Evolutionary conservation across 2,888 invertebrate species (phyloP).

Genomic region (Drosophila pegasa): DNA sequence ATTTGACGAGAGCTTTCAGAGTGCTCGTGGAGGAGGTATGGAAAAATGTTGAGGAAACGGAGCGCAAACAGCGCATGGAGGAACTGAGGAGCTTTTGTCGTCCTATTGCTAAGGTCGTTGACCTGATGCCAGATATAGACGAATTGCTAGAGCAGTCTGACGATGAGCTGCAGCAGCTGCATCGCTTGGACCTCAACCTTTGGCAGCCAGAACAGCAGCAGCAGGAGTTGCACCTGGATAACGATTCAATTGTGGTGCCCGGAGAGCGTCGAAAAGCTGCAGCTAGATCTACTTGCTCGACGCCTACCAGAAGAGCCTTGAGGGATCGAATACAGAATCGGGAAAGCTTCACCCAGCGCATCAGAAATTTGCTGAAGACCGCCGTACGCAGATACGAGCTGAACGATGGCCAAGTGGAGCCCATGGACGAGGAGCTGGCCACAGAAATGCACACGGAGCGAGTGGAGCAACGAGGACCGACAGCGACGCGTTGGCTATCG

Average conservation of each 20-base stretch:
- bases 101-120: conserved; percentile 6
- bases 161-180: neutral
- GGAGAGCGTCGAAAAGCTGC: neutral
- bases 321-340: neutral
- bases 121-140: conserved; percentile 32
- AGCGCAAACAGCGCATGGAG: neutral
- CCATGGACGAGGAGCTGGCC: neutral
- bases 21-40: conserved; percentile 44
- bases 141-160: conserved; percentile 20
- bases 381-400: neutral
- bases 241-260: conserved; percentile 34
- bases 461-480: neutral
- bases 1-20: conserved; percentile 53
- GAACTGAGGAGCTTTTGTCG: conserved; percentile 2
- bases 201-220: neutral
- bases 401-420: neutral
- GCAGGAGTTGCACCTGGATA: neutral
- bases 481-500: conserved; percentile 11
- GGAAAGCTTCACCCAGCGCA: neutral
- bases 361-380: neutral
- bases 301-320: neutral
- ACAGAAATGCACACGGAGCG: neutral
- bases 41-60: neutral
- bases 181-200: neutral
- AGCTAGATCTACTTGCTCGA: neutral